Conservation (phyloP, 2,113 vertebrate genomes). For the Rhineura floridana region DNA sequence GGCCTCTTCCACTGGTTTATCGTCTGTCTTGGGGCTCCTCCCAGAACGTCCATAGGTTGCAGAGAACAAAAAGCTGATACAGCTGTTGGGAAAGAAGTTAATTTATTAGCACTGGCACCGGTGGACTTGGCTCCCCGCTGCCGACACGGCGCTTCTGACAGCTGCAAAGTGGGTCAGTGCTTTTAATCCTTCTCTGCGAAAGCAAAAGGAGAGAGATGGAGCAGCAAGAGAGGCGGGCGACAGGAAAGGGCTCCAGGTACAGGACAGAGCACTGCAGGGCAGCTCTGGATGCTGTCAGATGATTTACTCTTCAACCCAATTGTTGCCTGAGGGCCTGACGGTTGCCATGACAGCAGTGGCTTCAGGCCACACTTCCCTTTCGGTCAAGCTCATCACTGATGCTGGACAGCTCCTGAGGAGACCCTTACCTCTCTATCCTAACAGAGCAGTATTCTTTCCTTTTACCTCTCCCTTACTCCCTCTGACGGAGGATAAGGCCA, state of each 20-base stretch:
- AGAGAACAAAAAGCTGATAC: constrained; percentile 23
- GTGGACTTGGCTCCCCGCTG: constrained; percentile 28
- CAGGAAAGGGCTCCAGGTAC: not conserved
- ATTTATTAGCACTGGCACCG: constrained; percentile 18
- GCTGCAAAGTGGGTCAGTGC: constrained; percentile 58
- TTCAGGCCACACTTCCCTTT: not conserved
- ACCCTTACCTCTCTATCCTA: not conserved
- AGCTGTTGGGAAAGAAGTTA: constrained; percentile 17
- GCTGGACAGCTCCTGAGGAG: not conserved
- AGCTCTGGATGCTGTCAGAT: not conserved
- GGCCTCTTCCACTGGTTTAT: rapidly evolving
- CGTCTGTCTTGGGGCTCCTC: not conserved
- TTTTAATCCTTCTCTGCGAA: constrained; percentile 44
- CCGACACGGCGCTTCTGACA: not conserved
- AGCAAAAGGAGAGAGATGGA: not conserved
- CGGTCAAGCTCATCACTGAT: not conserved
- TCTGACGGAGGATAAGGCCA: not conserved
- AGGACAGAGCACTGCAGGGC: not conserved
- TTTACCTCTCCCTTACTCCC: too few relatives aligned
- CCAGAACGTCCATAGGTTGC: rapidly evolving
- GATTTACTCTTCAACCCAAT: not conserved
- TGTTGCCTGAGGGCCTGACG: not conserved
- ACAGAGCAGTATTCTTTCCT: too few relatives aligned
- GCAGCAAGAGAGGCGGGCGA: rapidly evolving
- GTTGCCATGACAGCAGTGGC: not conserved